Evolutionary conservation across 2,113 vertebrate species (phyloP), one percentile per base, ranked within the genome.

Genomic region (Isurus oxyrinchus): DNA sequence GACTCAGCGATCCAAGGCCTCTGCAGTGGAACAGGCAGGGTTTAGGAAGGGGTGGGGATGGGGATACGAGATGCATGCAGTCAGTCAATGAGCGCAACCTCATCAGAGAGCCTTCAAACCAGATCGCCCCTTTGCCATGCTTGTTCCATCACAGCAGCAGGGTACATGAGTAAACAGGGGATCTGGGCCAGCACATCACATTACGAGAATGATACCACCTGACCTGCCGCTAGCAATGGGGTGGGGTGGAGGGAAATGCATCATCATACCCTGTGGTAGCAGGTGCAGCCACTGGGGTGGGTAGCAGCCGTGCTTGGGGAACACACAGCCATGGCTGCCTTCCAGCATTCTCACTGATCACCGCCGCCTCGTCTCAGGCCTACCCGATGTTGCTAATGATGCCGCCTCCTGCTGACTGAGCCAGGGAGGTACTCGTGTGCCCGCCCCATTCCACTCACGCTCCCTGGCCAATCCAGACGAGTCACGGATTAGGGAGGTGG

Each of bases 361-460:
- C 97, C 98, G 98, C 96, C 97, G 98, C 97, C 97, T 98, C 98
- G 98, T 98, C 98, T 98, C 98, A 98, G 98, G 99, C 99, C 99
- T 99, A 99, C 99, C 99, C 99, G 98, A 98, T 97, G 98, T 99
- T 99, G 99, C 98, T 57, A 93, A 8, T 14, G 90, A 19, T 97
- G 99, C 97, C 98, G 98, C 98, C 98, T 98, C 98, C 97, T 81
- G 97, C 97, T 97, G 98, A 98, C 97, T 98, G 96, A 97, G 98
- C 98, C 98, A 98, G 98, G 98, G 98, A 97, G 97, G 98, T 98
- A 27, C 63, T 97, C 98, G 98, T 97, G 97, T 69, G 97, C 98
- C 97, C 98, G 97, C 98, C 98, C 98, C 98, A 97, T 98, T 98
- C 98, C 98, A 98, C 98, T 98, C 98, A 98, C 98, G 97, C 98